Percentiles rank a stretch among this genome's conserved stretches.
Evolutionary conservation across 1,140 invertebrate genomes (phyloP).

Genomic region (Procambarus clarkii): DNA sequence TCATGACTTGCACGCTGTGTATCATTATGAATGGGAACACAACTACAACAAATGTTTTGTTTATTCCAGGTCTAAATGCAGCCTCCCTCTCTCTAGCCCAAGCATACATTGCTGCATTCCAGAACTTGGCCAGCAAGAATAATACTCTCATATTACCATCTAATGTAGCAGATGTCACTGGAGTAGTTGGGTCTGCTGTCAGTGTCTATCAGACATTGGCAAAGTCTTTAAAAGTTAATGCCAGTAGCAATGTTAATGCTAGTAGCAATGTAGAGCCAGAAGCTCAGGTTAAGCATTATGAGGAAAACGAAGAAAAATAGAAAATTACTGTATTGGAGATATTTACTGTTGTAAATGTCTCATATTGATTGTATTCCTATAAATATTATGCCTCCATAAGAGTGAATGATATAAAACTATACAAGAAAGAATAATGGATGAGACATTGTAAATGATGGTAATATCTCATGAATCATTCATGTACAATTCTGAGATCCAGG

Average conservation of each 20-base stretch:
- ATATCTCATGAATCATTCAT: too few species aligned
- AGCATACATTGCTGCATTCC: slow-evolving; percentile 47
- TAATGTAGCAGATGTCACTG: slow-evolving; percentile 34
- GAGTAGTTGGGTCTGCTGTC: slow-evolving; percentile 31
- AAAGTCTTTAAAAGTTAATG: slow-evolving; percentile 16
- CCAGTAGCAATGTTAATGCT: not conserved
- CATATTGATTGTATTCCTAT: too few species aligned
- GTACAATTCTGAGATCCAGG: too few species aligned
- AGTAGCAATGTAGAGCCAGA: not conserved
- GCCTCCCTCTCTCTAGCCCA: slow-evolving; percentile 25
- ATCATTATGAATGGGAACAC: too few species aligned
- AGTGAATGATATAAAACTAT: too few species aligned
- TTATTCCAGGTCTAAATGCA: slow-evolving; percentile 32
- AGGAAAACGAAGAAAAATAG: not conserved
- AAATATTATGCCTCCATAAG: too few species aligned
- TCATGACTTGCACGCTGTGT: too few species aligned
- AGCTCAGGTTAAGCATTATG: not conserved
- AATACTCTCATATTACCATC: slow-evolving; percentile 37
- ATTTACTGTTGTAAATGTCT: too few species aligned
- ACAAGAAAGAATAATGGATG: too few species aligned
- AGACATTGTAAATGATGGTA: too few species aligned
- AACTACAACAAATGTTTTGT: too few species aligned
- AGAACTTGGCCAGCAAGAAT: slow-evolving; percentile 23
- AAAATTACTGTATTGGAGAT: too few species aligned
- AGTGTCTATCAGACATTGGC: slow-evolving; percentile 12